Conservation (phyloP, 2,113 vertebrate species). For the Ancistrus triradiatus region DNA sequence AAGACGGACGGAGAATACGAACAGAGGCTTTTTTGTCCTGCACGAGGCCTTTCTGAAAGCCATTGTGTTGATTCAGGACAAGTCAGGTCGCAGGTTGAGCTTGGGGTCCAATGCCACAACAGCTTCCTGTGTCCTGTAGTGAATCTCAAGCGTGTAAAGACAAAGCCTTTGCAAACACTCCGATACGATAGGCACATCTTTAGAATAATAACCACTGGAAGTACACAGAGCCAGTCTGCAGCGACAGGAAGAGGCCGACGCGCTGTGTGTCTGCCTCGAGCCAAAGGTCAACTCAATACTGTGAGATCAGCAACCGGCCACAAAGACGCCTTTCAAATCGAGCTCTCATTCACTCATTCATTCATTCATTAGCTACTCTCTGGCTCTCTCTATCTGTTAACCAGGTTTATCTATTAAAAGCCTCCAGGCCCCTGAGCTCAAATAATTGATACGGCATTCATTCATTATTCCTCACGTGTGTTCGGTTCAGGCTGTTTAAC, state of each 20-base stretch:
- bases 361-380: conserved; percentile 30
- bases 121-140: not conserved
- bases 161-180: conserved; percentile 39
- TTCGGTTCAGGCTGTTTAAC: conserved; percentile 37
- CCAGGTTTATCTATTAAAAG: conserved; percentile 8
- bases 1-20: too few species aligned
- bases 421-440: conserved; percentile 28
- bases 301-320: conserved; percentile 47
- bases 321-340: conserved; percentile 59
- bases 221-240: conserved; percentile 25
- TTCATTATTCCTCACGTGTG: conserved; percentile 31
- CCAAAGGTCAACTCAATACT: conserved; percentile 55
- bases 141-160: conserved; percentile 27
- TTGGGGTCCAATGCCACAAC: not conserved
- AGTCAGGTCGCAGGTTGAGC: not conserved
- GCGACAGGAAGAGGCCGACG: conserved; percentile 53
- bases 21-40: not conserved
- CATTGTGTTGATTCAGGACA: not conserved
- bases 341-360: conserved; percentile 32
- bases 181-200: conserved; percentile 35
- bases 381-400: conserved; percentile 7
- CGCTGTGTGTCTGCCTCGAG: conserved; percentile 33
- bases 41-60: not conserved
- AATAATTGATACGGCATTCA: conserved; percentile 42
- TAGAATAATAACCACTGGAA: conserved; percentile 35